A percentile compares a stretch with the other conserved stretches of the same genome.
phyloP scores from a whole-genome alignment of 1,140 invertebrate species.

The Lepidurus apus region DNA sequence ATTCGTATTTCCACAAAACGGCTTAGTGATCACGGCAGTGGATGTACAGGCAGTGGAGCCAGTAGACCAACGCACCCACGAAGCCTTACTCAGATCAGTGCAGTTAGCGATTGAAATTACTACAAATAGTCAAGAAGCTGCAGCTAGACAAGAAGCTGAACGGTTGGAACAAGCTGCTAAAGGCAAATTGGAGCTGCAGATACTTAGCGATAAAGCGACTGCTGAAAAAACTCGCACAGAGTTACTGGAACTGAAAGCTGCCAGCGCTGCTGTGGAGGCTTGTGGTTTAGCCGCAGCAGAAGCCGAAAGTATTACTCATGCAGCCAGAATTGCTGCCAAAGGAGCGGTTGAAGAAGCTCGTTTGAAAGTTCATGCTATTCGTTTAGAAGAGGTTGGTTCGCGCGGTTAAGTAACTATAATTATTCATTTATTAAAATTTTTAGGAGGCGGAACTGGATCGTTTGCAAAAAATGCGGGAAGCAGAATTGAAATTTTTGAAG shows the following conservation, averaged over 20 bases:
- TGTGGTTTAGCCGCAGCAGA: conserved; percentile 52
- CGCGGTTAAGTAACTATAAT: too few relatives aligned
- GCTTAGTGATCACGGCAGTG: conserved; percentile 50
- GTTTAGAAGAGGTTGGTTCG: conserved; percentile 49
- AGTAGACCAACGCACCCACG: conserved; percentile 52
- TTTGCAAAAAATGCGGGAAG: conserved; percentile 47
- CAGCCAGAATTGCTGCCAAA: conserved; percentile 51
- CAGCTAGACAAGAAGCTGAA: conserved; percentile 52
- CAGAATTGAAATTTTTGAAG: conserved; percentile 47
- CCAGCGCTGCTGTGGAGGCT: conserved; percentile 44
- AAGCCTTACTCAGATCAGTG: conserved; percentile 53
- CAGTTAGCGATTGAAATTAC: conserved; percentile 51
- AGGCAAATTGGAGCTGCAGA: conserved; percentile 50
- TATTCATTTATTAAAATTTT: not conserved
- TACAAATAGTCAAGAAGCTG: conserved; percentile 51
- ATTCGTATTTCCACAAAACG: conserved; percentile 49
- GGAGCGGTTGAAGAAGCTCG: conserved; percentile 51
- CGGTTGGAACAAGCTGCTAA: conserved; percentile 51
- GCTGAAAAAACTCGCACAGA: conserved; percentile 48
- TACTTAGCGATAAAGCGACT: conserved; percentile 49
- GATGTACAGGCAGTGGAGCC: conserved; percentile 54
- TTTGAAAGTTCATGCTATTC: conserved; percentile 48
- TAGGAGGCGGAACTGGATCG: conserved; percentile 49
- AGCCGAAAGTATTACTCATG: conserved; percentile 49
- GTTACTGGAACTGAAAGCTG: conserved; percentile 48